These are phyloP conservation scores for Yponomeuta malinellus DNA, from an alignment of 2,888 invertebrate species.

Conservation along the genomic window DNA sequence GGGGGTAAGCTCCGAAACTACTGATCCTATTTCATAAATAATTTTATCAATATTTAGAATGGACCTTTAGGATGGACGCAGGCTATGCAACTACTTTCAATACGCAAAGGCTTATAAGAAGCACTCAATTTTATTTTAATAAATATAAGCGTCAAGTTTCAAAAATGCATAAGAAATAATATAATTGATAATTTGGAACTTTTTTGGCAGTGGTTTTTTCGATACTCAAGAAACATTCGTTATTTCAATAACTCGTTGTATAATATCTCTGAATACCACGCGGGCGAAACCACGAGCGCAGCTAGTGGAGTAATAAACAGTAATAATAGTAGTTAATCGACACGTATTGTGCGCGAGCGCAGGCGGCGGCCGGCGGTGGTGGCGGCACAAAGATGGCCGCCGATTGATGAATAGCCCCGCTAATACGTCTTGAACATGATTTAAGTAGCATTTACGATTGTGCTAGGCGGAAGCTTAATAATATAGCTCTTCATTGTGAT, in stretches of 20 bases:
- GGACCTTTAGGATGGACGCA: no score
- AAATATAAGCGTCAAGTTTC: no score
- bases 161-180: no score
- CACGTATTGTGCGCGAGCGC: slow-evolving; percentile 39
- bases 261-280: background rate
- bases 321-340: slow-evolving; percentile 58
- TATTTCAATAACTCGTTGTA: background rate
- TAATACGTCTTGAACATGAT: slow-evolving; percentile 36
- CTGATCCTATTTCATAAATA: no score
- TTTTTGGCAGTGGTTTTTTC: no score
- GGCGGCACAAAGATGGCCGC: slow-evolving; percentile 21
- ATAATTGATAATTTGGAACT: no score
- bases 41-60: no score
- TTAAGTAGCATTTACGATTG: slow-evolving; percentile 15
- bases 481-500: slow-evolving; percentile 9
- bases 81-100: no score
- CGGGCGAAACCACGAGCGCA: slow-evolving; percentile 9
- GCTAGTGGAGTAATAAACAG: slow-evolving; percentile 52
- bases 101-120: no score
- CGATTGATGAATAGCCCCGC: slow-evolving; percentile 42
- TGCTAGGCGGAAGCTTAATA: slow-evolving; percentile 12
- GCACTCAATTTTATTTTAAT: no score
- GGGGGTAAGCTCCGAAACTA: no score
- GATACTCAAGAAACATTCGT: no score
- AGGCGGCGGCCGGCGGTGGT: slow-evolving; percentile 37